Percentiles rank a stretch among this genome's conserved stretches.
Conservation (phyloP, 2,888 invertebrate genomes). For the Torymus texanus region DNA sequence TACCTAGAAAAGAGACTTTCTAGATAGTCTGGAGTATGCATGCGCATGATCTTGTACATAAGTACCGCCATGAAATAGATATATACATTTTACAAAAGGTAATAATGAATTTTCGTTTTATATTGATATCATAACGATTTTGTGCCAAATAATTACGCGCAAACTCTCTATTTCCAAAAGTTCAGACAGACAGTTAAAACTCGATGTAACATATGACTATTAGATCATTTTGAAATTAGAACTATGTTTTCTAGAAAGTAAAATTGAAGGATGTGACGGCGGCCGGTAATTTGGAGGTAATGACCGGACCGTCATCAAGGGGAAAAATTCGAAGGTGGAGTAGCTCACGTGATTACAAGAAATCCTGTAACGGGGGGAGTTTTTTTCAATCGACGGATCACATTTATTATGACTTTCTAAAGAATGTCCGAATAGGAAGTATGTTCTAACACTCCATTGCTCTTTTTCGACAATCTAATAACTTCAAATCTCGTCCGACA, state of each 20-base stretch:
- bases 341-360: conserved; percentile 4
- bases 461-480: conserved; percentile 1
- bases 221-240: neutral
- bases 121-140: too few species aligned
- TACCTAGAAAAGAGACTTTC: too few species aligned
- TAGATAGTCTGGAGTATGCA: too few species aligned
- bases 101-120: too few species aligned
- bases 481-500: conserved; percentile 3
- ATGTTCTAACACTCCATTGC: neutral
- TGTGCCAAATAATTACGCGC: too few species aligned
- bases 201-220: neutral
- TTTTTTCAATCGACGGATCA: conserved; percentile 14
- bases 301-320: neutral
- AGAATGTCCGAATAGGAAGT: neutral
- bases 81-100: too few species aligned
- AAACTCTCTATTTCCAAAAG: neutral
- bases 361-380: neutral
- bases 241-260: conserved; percentile 25
- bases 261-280: conserved; percentile 17
- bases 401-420: conserved; percentile 40
- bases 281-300: conserved; percentile 30
- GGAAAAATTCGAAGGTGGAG: conserved; percentile 23
- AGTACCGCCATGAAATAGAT: too few species aligned
- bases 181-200: neutral
- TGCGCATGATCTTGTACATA: too few species aligned